Evolutionary conservation across 2,113 vertebrate species (phyloP).

Genomic region (Chaetodon trifascialis): DNA sequence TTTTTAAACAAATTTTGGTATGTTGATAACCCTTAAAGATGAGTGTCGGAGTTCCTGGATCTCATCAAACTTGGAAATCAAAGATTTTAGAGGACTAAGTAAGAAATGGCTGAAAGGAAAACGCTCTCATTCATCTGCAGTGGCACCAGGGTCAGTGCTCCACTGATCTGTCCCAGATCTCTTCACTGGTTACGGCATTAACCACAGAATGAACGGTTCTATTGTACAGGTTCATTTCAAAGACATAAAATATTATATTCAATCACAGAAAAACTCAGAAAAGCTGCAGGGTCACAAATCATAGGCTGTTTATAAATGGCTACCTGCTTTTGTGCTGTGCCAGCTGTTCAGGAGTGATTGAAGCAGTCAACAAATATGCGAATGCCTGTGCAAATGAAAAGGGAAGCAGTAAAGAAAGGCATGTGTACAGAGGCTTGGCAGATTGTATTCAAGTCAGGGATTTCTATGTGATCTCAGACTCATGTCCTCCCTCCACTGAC

Average conservation of each 20-base stretch:
- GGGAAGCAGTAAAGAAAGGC: slow-evolving; percentile 5
- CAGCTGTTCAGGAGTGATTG: slow-evolving; percentile 5
- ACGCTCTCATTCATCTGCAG: background rate
- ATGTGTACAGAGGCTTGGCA: slow-evolving; percentile 22
- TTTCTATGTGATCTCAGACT: slow-evolving; percentile 45
- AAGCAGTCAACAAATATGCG: background rate
- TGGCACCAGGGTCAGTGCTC: background rate
- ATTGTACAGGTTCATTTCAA: background rate
- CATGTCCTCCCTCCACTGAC: slow-evolving; percentile 35
- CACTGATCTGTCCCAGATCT: background rate
- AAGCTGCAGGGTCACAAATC: background rate
- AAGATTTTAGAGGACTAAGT: background rate
- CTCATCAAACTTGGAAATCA: background rate
- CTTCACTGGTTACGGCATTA: background rate
- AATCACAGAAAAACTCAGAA: background rate
- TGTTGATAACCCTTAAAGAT: background rate
- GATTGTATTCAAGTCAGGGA: slow-evolving; percentile 29
- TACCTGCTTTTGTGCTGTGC: background rate
- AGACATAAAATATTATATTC: background rate
- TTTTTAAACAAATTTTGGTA: background rate
- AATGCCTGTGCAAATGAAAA: slow-evolving; percentile 19
- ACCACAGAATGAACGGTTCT: slow-evolving; percentile 1
- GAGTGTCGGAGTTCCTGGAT: background rate
- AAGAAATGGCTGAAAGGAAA: background rate
- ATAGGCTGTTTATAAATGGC: background rate